Conservation (phyloP, 35 echinoderm and acorn worm genomes). For the Amphiura filiformis region DNA sequence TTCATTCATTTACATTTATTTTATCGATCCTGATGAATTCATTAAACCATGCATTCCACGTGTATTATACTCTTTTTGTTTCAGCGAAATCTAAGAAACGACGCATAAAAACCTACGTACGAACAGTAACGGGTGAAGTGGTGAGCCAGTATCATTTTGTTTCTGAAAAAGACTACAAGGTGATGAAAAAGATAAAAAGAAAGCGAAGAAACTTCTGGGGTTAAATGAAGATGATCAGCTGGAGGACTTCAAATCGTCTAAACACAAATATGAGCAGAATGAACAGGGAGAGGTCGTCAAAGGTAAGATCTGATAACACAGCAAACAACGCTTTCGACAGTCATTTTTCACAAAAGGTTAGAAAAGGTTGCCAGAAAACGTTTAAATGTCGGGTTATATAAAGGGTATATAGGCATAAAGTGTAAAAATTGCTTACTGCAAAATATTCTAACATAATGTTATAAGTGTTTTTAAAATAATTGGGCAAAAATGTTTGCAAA, state of each 20-base stretch:
- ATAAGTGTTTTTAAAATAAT: too few species aligned
- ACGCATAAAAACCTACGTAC: slow-evolving; percentile 71
- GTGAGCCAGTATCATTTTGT: slow-evolving; percentile 67
- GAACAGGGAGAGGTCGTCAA: slow-evolving; percentile 65
- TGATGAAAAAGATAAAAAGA: slow-evolving; percentile 62
- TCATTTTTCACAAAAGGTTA: neutral
- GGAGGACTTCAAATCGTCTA: slow-evolving; percentile 56
- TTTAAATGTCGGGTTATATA: too few species aligned
- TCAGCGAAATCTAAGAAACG: slow-evolving; percentile 26
- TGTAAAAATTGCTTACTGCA: too few species aligned
- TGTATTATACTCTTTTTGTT: too few species aligned
- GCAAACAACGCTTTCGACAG: neutral
- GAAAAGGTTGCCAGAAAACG: too few species aligned
- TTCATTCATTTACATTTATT: too few species aligned
- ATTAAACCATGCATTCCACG: too few species aligned
- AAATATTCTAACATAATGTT: too few species aligned
- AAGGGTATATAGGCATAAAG: too few species aligned
- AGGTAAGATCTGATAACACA: too few species aligned
- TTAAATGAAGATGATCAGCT: slow-evolving; percentile 67
- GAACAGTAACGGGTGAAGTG: slow-evolving; percentile 54
- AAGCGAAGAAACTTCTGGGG: slow-evolving; percentile 56
- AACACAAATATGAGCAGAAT: slow-evolving; percentile 49
- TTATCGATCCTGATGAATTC: too few species aligned
- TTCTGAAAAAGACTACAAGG: slow-evolving; percentile 68
- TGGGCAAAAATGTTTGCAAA: too few species aligned